phyloP scores from a whole-genome alignment of 2,888 invertebrate genomes.

The Mythimna ferrago region DNA sequence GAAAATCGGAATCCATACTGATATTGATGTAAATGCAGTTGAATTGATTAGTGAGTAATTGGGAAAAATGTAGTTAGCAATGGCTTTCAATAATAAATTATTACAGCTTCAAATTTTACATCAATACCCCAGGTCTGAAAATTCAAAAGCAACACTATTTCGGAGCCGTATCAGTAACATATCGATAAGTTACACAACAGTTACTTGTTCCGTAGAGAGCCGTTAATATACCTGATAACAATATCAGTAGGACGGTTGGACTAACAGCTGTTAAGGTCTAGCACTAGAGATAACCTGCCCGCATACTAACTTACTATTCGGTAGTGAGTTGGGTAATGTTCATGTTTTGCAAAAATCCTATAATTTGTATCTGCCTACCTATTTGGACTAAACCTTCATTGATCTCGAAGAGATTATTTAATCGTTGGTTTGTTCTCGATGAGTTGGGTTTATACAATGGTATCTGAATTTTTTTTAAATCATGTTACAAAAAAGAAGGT shows the following conservation, averaged over 20 bases:
- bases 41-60: background rate
- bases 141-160: slow-evolving; percentile 27
- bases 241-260: slow-evolving; percentile 43
- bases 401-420: background rate
- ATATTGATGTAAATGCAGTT: background rate
- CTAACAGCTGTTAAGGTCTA: slow-evolving; percentile 48
- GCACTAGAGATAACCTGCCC: slow-evolving; percentile 61
- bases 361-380: slow-evolving; percentile 1
- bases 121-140: background rate
- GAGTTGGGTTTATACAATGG: background rate
- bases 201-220: slow-evolving; percentile 40
- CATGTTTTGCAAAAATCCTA: slow-evolving; percentile 38
- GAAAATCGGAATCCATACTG: too few relatives aligned
- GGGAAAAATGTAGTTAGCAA: background rate
- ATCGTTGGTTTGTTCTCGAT: background rate
- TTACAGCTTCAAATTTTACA: background rate
- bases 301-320: slow-evolving; percentile 50
- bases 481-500: background rate
- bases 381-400: background rate
- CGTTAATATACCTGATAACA: slow-evolving; percentile 55
- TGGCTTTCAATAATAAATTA: background rate
- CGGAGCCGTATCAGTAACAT: slow-evolving; percentile 28
- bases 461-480: background rate
- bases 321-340: slow-evolving; percentile 25
- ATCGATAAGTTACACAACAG: slow-evolving; percentile 37